Conservation (phyloP, 2,113 vertebrate species). For the Glareola pratincola region DNA sequence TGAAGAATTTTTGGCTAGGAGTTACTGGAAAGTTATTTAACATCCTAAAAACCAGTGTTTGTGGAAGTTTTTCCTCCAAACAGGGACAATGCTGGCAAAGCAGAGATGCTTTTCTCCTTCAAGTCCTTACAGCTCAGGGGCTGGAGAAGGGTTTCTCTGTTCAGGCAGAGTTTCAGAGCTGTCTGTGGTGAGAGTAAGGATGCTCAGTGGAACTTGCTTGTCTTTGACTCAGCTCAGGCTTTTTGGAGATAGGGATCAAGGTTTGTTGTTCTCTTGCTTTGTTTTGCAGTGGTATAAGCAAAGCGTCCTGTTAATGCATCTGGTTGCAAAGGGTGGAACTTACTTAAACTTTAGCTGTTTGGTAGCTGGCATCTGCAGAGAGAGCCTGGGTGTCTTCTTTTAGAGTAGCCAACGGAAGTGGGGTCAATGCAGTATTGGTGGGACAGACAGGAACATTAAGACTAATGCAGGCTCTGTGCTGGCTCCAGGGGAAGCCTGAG, state of each 20-base stretch:
- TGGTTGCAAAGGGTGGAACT: neutral
- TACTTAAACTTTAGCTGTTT: neutral
- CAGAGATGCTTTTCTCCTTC: neutral
- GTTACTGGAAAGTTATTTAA: constrained; percentile 17
- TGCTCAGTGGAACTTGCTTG: neutral
- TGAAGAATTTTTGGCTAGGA: constrained; percentile 11
- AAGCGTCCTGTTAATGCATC: neutral
- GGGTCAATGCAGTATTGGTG: neutral
- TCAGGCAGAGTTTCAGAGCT: neutral
- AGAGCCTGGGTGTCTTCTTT: neutral
- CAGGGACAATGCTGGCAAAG: neutral
- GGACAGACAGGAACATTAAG: neutral
- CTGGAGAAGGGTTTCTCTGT: neutral
- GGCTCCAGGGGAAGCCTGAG: neutral
- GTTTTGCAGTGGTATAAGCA: neutral
- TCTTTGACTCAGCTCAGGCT: neutral
- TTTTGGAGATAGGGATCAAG: neutral
- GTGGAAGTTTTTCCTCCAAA: neutral
- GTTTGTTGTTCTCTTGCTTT: neutral
- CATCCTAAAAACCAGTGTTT: neutral
- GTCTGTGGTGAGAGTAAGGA: neutral
- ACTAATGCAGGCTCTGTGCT: neutral
- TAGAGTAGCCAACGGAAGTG: neutral
- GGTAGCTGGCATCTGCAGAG: neutral
- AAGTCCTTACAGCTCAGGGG: neutral